Evolutionary conservation across 2,888 invertebrate species (phyloP), one percentile per base, ranked within the genome.

Genomic region (Herminia tarsipennalis): DNA sequence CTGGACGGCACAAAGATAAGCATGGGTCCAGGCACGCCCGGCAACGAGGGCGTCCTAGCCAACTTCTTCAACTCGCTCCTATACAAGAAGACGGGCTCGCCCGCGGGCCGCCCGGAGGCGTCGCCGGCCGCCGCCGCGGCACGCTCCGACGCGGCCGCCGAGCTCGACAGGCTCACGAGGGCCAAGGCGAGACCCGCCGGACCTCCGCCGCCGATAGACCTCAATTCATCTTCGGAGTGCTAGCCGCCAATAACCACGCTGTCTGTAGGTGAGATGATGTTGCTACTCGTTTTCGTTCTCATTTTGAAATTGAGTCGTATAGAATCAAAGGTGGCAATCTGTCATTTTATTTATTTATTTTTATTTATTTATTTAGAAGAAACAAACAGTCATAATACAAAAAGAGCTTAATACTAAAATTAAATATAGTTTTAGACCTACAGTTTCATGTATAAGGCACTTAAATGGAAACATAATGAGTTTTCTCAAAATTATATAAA

Each of bases 1-100:
- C 84, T 96, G 81, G 96, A 96, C 84, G 92, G 95, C 73, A 90
- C 94, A 40, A 95, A 97, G 88, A 92, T 96, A 71, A 93, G 94
- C 83, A 83, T 88, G 83, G 92, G 93, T 57, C 93, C 95, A 0
- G 94, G 94, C 70, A 94, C 96, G 38, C 95, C 96, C 12, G 88
- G 88, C 72, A 82, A 83, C 78, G 98, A 98, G 91, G 98, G 98
- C 49, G 98, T 99, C 40, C 92, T 99, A 56, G 99, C 99, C 6
- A 99, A 97, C 90, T 99, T 99, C 94, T 99, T 99, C 93, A 99
- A 99, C 92, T 98, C 98, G 56, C 93, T 99, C 76, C 94, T 99
- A 70, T 96, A 96, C 89, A 99, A 98, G 94, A 98, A 98, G 92
- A 95, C 97, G 22, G 96, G 96, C 24, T 92, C 94, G 27, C 93